Conservation (phyloP, 2,113 vertebrate genomes). For the Syngnathus scovelli region DNA sequence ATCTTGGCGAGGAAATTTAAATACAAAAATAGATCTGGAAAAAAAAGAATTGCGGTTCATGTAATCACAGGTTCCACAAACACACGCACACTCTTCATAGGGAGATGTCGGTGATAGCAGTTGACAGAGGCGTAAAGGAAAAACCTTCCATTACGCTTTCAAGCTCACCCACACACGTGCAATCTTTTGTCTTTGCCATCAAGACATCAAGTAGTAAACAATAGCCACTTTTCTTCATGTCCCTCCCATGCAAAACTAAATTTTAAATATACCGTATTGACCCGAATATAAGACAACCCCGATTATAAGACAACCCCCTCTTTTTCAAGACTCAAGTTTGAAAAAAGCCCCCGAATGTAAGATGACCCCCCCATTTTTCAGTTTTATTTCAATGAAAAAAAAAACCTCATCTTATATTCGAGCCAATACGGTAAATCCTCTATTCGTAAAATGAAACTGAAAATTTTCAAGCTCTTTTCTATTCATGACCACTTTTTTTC, state of each 20-base stretch:
- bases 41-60: conserved; percentile 28
- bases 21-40: conserved; percentile 25
- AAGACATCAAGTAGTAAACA: neutral
- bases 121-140: conserved; percentile 40
- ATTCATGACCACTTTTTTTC: too few species aligned
- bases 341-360: too few species aligned
- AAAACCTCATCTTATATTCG: neutral
- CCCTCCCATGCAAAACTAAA: neutral
- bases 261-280: neutral
- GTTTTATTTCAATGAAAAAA: too few species aligned
- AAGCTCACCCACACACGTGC: conserved; percentile 32
- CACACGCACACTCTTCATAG: neutral
- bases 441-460: too few species aligned
- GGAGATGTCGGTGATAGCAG: conserved; percentile 8
- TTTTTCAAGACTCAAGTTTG: too few species aligned
- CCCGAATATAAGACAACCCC: neutral
- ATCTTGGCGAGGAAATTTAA: conserved; percentile 24
- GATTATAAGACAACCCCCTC: too few species aligned
- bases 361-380: too few species aligned
- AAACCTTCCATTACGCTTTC: conserved; percentile 51
- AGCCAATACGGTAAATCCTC: too few species aligned
- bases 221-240: neutral
- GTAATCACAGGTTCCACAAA: conserved; percentile 44
- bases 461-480: too few species aligned
- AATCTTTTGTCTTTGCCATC: conserved; percentile 20